Evolutionary conservation across 2,888 invertebrate genomes (phyloP), one percentile per base, ranked within the genome.

Genomic region (Ichneumoninae sp.): DNA sequence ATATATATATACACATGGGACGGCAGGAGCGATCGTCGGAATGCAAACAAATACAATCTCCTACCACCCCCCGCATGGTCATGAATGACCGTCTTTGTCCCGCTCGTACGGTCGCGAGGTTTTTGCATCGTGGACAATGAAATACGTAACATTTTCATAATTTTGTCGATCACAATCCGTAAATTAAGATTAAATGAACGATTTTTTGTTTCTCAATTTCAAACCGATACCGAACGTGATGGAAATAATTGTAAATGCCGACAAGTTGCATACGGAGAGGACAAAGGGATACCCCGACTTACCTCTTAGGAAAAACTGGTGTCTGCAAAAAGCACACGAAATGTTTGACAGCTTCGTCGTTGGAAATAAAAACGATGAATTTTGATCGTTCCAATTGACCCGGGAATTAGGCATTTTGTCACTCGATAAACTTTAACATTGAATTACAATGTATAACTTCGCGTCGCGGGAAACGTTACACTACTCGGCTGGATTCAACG

Each of bases 251-350:
- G 3, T 33, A 26, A 36, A 13, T 60, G 16, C 33, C 70, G 60
- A 75, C 71, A 65, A 16, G n/a, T 10, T 10, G 47, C 13, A n/a
- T 66, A 19, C 76, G 52, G 60, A 36, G 73, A 74, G 54, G 10
- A 69, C 71, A 36, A 63, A 69, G 44, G 33, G 26, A 50, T 40
- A 22, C 22, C 47, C 26, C 52, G 47, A 52, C 85, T 87, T 89
- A 92, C 92, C 90, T 89, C 75, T 50, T 0, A 90, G 22, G 54
- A 80, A 84, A 65, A 92, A 92, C 2, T 84, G 85, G 40, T 81
- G 88, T 57, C 86, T 88, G 87, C 93, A 93, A 3, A 84, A 78
- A 16, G 85, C 70, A 36, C 92, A 92, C 5, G 54, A 63, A 4
- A 91, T 82, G 19, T 92, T 90, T 63, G 87, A 88, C 6, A 88